Base-by-base conservation (phyloP, 2,797 vertebrate species). In the Cossypha dichroa region DNA sequence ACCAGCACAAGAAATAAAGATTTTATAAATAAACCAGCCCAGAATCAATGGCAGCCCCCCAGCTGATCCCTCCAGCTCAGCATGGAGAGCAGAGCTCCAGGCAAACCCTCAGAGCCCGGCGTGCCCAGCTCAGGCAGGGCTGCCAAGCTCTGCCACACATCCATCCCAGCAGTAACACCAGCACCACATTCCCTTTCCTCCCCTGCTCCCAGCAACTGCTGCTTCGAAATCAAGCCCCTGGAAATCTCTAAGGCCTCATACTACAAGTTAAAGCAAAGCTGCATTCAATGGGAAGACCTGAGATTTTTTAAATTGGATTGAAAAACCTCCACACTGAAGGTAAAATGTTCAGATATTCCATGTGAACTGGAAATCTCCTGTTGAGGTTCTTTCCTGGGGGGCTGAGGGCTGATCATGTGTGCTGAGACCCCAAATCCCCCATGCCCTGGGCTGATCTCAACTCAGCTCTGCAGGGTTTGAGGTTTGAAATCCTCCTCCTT, bases 41-140 rank as follows among this genome's bases (percentile, higher is more conserved):
- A 48, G 77, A 88, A 92, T 90, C 87, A 82, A 85, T 91, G 88
- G 72, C 36, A 59, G 70, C 52, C 56, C 74, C 69, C 36, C 3
- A 3, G 43, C 33, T 0, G 1, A 45, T 14, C 23, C 66, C 55
- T 31, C 31, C 0, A 10, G 36, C 56, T 22, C 33, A 13, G 73
- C 0, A 1, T 7, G 16, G 62, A 52, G 48, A 81, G 54, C 52
- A 64, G 59, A 74, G 73, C 49, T 64, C 36, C n/a, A 74, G 69
- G 84, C 23, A 33, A 63, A 16, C 52, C 70, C 87, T 87, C 52
- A 56, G 62, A 67, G 59, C 21, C 1, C 0, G 1, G 62, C 1
- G 0, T 2, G 40, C 41, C 18, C 41, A 70, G 64, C 48, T 8
- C 21, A 29, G n/a, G 48, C 21, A 36, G 64, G 8, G 51, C 77